phyloP scores from a whole-genome alignment of 2,113 vertebrate species.

The Agelaius tricolor region DNA sequence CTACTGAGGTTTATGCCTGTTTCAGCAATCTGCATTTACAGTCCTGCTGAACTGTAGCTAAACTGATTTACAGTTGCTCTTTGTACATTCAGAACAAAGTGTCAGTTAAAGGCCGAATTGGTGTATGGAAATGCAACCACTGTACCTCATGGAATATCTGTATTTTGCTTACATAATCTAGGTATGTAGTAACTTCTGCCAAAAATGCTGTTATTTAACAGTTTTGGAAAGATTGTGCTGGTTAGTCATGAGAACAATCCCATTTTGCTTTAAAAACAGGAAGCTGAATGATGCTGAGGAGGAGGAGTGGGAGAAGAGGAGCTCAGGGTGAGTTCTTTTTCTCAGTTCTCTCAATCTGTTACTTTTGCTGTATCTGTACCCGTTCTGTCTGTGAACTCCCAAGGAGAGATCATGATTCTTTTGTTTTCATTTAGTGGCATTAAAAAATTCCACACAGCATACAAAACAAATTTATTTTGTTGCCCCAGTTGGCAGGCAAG shows the following conservation, averaged over 20 bases:
- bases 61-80: not conserved
- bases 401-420: not conserved
- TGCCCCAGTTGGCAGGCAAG: slow-evolving; percentile 47
- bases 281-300: not conserved
- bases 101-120: not conserved
- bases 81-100: not conserved
- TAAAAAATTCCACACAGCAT: slow-evolving; percentile 29
- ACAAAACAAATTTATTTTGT: slow-evolving; percentile 48
- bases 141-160: not conserved
- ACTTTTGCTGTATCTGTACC: not conserved
- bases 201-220: not conserved
- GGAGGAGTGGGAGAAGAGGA: slow-evolving; percentile 4
- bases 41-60: not conserved
- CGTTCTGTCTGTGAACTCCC: slow-evolving; percentile 1
- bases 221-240: not conserved
- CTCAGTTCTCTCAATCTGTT: not conserved
- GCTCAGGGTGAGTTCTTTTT: not conserved
- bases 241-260: not conserved
- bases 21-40: not conserved
- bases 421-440: slow-evolving; percentile 36
- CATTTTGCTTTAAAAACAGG: slow-evolving; percentile 6
- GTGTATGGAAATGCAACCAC: not conserved
- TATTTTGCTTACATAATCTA: slow-evolving; percentile 2
- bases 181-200: not conserved
- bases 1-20: not conserved